phyloP scores from a whole-genome alignment of 2,797 vertebrate species.

The Mastacembelus armatus region DNA sequence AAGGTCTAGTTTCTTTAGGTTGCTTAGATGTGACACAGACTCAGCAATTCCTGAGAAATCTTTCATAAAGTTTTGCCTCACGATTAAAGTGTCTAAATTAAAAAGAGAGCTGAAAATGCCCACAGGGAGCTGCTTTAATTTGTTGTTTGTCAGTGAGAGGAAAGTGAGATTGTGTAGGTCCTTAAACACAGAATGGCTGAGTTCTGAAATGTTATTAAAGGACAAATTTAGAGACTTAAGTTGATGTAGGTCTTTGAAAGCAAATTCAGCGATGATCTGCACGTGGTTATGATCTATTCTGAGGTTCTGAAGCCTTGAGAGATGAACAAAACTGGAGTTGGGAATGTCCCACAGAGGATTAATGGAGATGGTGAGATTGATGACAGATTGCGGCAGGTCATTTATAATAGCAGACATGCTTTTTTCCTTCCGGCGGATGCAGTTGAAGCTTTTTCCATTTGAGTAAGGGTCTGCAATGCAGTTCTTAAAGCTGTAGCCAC shows the following conservation, averaged over 20 bases:
- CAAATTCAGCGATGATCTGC: constrained; percentile 30
- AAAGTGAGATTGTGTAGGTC: constrained; percentile 74
- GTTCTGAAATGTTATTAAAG: constrained; percentile 69
- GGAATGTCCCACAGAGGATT: constrained; percentile 58
- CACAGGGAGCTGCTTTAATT: constrained; percentile 65
- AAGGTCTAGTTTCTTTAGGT: constrained; percentile 72
- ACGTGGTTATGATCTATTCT: constrained; percentile 68
- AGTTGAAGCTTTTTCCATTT: constrained; percentile 66
- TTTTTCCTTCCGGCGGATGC: constrained; percentile 50
- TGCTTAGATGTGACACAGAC: constrained; percentile 68
- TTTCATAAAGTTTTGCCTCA: constrained; percentile 71
- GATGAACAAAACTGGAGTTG: constrained; percentile 66
- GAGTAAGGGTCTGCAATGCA: constrained; percentile 73
- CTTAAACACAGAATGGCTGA: constrained; percentile 69
- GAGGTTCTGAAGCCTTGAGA: constrained; percentile 70
- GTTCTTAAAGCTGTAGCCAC: constrained; percentile 81
- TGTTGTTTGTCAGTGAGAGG: constrained; percentile 77
- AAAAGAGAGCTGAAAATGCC: constrained; percentile 73
- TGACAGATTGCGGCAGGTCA: constrained; percentile 71
- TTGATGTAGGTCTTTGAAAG: constrained; percentile 72
- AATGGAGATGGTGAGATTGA: constrained; percentile 73
- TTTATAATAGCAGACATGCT: constrained; percentile 63
- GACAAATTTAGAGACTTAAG: constrained; percentile 80
- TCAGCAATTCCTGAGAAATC: constrained; percentile 74
- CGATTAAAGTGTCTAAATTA: constrained; percentile 63